Base-by-base conservation (phyloP, 2,888 invertebrate genomes). In the Seira ritae region DNA sequence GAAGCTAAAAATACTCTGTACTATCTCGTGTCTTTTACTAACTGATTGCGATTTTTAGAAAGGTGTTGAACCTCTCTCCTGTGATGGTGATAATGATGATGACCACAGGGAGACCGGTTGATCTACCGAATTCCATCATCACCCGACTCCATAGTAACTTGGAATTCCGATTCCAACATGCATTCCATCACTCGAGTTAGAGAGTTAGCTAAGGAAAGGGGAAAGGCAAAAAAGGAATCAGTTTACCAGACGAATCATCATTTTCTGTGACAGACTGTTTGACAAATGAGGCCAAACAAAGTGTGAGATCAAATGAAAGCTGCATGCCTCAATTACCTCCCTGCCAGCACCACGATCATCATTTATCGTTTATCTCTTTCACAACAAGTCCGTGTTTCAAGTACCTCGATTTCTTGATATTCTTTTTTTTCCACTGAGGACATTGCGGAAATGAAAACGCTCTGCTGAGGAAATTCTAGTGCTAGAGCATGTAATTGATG, bases 211-310 rank as follows among this genome's bases (percentile, higher is more conserved):
- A 4, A 8, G 31, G 31, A 8, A 2, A 8, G 8, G 31, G 31
- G 31, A 31, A 31, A 31, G 31, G 31, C 8, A 31, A 31, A 31
- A 31, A 31, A 31, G 31, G 31, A 31, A 31, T 31, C 31, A 31
- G 31, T 31, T 31, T 31, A 31, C 31, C 31, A 31, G 31, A 31
- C 31, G 31, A 31, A 8, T 31, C 31, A 31, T 22, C 65, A 65
- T 46, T 22, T 65, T 15, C 42, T 65, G 65, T 74, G 73, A 74
- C 66, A 66, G 65, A 65, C 73, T 66, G 73, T 67, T 71, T 82
- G 76, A 77, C 76, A 82, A 82, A 82, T 76, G 81, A 68, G 81
- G 81, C 76, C 81, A 82, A 80, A 74, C 73, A 75, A 76, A 76
- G 81, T 82, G 81, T 67, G 70, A 75, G 81, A 82, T 72, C 42